A percentile compares a stretch with the other conserved stretches of the same genome.
Evolutionary conservation across 2,888 invertebrate species (phyloP).

Genomic region (Calameuta pallipes): DNA sequence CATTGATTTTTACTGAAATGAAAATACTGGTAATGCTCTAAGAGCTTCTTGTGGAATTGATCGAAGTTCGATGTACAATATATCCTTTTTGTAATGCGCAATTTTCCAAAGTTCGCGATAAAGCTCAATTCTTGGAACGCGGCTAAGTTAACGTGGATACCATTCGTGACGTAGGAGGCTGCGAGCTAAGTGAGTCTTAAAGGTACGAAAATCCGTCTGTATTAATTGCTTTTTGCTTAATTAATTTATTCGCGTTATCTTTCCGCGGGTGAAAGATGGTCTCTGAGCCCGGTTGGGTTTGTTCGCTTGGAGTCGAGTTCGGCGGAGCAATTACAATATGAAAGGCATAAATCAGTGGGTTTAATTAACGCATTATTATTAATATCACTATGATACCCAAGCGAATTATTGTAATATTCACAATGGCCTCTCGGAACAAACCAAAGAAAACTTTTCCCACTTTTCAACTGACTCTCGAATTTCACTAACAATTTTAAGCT

Average conservation of each 20-base stretch:
- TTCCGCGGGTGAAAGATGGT: constrained; percentile 36
- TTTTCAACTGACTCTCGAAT: neutral
- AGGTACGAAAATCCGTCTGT: constrained; percentile 23
- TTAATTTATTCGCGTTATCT: constrained; percentile 59
- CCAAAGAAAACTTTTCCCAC: constrained; percentile 14
- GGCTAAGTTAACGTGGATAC: neutral
- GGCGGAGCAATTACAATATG: constrained; percentile 65
- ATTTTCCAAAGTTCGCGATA: neutral
- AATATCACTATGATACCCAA: constrained; percentile 53
- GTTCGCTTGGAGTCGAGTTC: constrained; percentile 57
- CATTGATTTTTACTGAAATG: neutral
- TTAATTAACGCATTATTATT: constrained; percentile 65
- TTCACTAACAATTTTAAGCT: neutral
- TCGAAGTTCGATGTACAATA: neutral
- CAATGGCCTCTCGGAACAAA: constrained; percentile 41
- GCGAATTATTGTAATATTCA: constrained; percentile 22
- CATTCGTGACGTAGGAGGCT: neutral
- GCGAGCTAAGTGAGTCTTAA: neutral
- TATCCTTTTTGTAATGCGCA: neutral
- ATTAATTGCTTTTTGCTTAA: constrained; percentile 58
- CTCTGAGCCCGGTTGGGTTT: constrained; percentile 36
- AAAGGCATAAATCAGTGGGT: constrained; percentile 65
- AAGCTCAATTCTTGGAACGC: neutral
- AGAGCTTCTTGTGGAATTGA: neutral
- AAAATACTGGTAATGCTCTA: neutral